Base-by-base conservation (phyloP, 2,113 vertebrate genomes). In the Heterotilapia buettikoferi region DNA sequence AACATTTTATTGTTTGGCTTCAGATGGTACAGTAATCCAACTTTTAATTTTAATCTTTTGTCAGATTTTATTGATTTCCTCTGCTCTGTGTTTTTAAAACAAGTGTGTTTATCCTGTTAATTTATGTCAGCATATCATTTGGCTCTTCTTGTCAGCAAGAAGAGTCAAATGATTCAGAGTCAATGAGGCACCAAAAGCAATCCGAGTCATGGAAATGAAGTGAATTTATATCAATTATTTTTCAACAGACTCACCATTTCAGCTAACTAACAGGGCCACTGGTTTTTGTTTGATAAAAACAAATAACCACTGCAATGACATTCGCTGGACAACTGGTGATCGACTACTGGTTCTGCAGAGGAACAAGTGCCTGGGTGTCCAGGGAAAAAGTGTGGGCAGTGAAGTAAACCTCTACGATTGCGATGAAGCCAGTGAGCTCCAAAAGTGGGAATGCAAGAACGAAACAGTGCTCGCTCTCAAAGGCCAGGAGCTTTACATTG, bases 371-470 rank as follows among this genome's bases (percentile, higher is more conserved):
- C 92, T 98, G 86, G 97, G 97, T 19, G 97, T 95, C 5, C 88
- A 97, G 21, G 96, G 96, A 19, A 97, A 96, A 92, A 95, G 43
- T 1, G 96, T 97, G 61, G 97, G 97, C 93, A 97, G 96, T 86
- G 81, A 93, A 1, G 5, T 99, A 87, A 92, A 78, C 68, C 92
- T 97, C 21, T 97, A 96, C 7, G 93, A 95, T 3, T 99, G 98
- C 80, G 95, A 98, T 59, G 94, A 97, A 1, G 95, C 83, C 16
- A 97, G 89, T 14, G 93, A 96, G 38, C 89, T 97, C 11, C 98
- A 98, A 93, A 97, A 96, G 88, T 99, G 98, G 98, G 97, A 97
- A 89, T 99, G 98, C 94, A 97, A 88, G 84, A 97, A 97, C 50
- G 96, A 96, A 85, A 97, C 96, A 1, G 90, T 97, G 59, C 96